Conservation (phyloP, 1,140 invertebrate genomes). For the Trichoplusia ni region DNA sequence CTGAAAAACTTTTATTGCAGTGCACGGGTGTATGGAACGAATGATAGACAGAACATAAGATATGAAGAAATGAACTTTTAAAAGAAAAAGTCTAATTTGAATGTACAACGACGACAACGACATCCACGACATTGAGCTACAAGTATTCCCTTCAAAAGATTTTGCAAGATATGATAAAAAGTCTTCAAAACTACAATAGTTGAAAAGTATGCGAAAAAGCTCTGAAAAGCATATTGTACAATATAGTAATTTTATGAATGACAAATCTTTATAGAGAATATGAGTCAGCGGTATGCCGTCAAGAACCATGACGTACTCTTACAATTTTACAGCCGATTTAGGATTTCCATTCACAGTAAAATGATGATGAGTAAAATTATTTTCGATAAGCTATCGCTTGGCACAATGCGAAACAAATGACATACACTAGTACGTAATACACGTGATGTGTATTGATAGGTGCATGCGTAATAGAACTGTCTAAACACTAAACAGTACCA, state of each 20-base stretch:
- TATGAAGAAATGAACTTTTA: no score
- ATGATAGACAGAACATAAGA: no score
- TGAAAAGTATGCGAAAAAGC: no score
- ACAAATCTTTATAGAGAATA: slow-evolving; percentile 62
- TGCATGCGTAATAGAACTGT: slow-evolving; percentile 16
- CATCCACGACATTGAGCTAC: no score
- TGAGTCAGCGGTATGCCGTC: slow-evolving; percentile 68
- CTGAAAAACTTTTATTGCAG: slow-evolving; percentile 42
- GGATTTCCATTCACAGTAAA: no score
- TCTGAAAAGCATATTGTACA: not conserved
- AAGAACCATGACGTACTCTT: slow-evolving; percentile 59
- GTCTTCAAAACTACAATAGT: no score
- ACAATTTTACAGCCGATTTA: no score
- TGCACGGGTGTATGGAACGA: slow-evolving; percentile 2
- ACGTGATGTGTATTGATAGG: slow-evolving; percentile 9
- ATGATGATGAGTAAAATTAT: no score
- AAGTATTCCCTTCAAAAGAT: no score
- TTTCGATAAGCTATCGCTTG: slow-evolving; percentile 3
- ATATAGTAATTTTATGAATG: slow-evolving; percentile 64
- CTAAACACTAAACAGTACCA: slow-evolving; percentile 6
- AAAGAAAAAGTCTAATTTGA: no score
- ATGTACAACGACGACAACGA: no score
- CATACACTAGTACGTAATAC: not conserved
- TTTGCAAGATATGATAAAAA: no score
- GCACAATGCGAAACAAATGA: slow-evolving; percentile 11